phyloP scores from a whole-genome alignment of 2,113 vertebrate genomes.

The Ailuropoda melanoleuca region DNA sequence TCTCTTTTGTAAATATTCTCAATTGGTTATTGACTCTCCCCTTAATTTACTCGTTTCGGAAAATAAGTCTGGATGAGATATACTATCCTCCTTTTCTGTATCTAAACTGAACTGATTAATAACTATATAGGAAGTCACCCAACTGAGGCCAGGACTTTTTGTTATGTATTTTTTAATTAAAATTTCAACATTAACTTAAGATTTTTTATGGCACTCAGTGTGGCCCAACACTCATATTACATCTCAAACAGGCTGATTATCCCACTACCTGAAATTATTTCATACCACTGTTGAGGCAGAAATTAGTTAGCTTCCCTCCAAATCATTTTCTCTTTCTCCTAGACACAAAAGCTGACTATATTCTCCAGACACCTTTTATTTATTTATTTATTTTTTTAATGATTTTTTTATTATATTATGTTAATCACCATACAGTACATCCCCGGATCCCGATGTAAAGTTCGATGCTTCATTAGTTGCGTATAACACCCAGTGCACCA shows the following conservation, averaged over 20 bases:
- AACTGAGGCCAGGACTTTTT: neutral
- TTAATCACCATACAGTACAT: no score
- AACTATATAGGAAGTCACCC: neutral
- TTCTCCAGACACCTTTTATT: neutral
- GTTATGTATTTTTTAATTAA: neutral
- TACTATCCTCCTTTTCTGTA: neutral
- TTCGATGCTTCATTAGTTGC: no score
- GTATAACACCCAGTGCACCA: no score
- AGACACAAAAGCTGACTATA: neutral
- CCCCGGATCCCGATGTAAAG: no score
- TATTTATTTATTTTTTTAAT: no score
- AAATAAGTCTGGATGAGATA: neutral
- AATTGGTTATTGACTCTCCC: neutral
- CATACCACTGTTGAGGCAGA: neutral
- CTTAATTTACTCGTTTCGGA: neutral
- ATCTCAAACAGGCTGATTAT: neutral
- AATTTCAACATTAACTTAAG: neutral
- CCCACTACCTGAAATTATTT: neutral
- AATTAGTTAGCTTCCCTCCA: neutral
- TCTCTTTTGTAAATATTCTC: neutral
- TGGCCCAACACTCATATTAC: neutral
- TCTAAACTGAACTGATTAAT: neutral
- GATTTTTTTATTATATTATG: no score
- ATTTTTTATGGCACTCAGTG: neutral
- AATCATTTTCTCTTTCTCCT: neutral